Evolutionary conservation across 2,888 invertebrate species (phyloP).

Genomic region (Zhuqinia jingwanae): DNA sequence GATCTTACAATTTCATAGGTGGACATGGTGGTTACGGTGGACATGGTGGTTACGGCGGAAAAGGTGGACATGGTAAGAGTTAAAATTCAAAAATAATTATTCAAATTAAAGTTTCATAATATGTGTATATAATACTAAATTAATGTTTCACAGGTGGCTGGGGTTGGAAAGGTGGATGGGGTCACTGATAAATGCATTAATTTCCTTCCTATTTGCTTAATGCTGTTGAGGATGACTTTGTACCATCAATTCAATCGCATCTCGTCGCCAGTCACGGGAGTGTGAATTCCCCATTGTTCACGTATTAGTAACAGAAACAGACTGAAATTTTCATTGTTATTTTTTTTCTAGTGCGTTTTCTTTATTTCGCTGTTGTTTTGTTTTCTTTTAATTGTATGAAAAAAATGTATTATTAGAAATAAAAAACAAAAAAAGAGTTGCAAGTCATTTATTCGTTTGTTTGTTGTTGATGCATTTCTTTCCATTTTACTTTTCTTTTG

Average conservation of each 20-base stretch:
- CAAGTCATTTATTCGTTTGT: no score
- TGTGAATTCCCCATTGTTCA: neutral
- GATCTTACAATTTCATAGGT: neutral
- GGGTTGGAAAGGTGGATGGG: slow-evolving; percentile 21
- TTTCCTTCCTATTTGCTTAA: neutral
- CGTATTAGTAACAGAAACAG: neutral
- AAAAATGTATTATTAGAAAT: neutral
- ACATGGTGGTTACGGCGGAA: slow-evolving; percentile 10
- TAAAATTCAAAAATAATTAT: neutral
- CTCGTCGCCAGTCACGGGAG: neutral
- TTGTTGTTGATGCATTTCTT: no score
- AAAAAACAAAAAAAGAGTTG: neutral
- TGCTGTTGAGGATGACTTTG: neutral
- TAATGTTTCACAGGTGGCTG: neutral
- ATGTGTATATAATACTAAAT: no score
- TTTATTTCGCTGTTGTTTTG: neutral
- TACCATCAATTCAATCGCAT: neutral
- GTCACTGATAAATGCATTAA: neutral
- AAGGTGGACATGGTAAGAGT: slow-evolving; percentile 3
- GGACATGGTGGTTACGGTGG: slow-evolving; percentile 32
- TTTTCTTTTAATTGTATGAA: neutral
- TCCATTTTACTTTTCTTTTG: no score
- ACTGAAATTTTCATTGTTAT: neutral
- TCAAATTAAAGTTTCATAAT: neutral
- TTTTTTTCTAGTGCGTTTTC: neutral